These are phyloP conservation scores for Entomobrya multifasciata DNA, from an alignment of 2,888 invertebrate species.

Conservation along the genomic window DNA sequence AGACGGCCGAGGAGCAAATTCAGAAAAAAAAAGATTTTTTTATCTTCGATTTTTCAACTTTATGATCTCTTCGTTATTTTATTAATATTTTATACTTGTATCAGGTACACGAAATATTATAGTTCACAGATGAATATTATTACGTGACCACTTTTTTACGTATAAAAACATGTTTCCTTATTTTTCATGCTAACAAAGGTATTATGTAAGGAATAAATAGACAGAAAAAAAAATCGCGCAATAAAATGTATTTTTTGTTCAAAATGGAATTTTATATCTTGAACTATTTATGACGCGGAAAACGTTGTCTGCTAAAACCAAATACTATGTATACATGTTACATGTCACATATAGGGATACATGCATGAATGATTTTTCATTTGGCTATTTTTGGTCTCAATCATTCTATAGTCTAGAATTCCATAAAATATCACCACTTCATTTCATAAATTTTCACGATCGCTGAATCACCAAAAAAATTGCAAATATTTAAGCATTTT, in stretches of 20 bases:
- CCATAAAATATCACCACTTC: too few relatives aligned
- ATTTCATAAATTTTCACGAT: too few relatives aligned
- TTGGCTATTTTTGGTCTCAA: too few relatives aligned
- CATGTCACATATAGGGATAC: too few relatives aligned
- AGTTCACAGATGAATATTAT: background rate
- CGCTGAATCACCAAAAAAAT: too few relatives aligned
- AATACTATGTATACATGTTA: too few relatives aligned
- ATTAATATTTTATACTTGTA: background rate
- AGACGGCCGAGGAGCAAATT: background rate
- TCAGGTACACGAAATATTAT: too few relatives aligned
- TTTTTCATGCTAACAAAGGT: background rate
- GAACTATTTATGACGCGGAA: constrained; percentile 40
- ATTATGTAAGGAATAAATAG: background rate
- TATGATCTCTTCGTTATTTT: background rate
- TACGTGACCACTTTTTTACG: background rate
- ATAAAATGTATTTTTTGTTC: background rate
- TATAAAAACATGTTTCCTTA: constrained; percentile 38
- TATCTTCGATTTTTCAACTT: background rate
- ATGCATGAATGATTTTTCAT: background rate
- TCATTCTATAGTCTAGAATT: too few relatives aligned
- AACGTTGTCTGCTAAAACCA: background rate
- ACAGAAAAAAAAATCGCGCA: too few relatives aligned
- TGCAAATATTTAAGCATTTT: too few relatives aligned
- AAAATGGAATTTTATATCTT: constrained; percentile 24
- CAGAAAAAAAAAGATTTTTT: background rate